Base-by-base conservation (phyloP, 2,888 invertebrate species). In the Dicycla oo region DNA sequence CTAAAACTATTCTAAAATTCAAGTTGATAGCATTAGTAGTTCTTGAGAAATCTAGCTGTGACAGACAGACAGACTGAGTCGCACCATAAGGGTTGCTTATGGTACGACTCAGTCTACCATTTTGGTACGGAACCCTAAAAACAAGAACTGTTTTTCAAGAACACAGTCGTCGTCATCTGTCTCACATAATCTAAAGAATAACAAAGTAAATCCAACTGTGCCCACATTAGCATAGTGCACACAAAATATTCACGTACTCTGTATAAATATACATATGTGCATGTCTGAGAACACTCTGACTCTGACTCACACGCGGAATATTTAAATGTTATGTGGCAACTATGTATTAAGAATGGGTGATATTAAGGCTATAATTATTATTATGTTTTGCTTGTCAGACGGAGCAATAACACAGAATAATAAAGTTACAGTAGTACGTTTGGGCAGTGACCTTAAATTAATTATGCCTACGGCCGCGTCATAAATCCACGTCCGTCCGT, bases 231-330 rank as follows among this genome's bases (percentile, higher is more conserved):
- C 78, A 60, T 54, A 77, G 38, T 40, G 58, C 47, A 74, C 77
- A 73, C 78, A 78, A 77, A 77, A 78, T 78, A 78, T 71, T 62
- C 71, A 75, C 23, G 57, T 7, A 38, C 51, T 49, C 30, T 7
- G 3, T 69, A 78, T 71, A 57, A 78, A 58, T 70, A 78, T 71
- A 57, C 70, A 58, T 70, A 61, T 51, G 38, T 57, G 79, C 56
- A 71, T 69, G 47, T 69, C 78, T 78, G 72, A 75, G 57, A 51
- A 63, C 69, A 53, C 30, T 34, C 34, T 78, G 62, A 53, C 30
- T 34, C 34, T 78, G 62, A 78, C 38, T 78, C 47, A 78, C 57
- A 40, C 15, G 23, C 69, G 38, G 62, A 75, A 78, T 78, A 71
- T 62, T 78, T 72, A 34, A 71, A 78, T 45, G 15, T 53, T n/a